Conservation (phyloP, 1,140 invertebrate genomes). For the Penaeus indicus region DNA sequence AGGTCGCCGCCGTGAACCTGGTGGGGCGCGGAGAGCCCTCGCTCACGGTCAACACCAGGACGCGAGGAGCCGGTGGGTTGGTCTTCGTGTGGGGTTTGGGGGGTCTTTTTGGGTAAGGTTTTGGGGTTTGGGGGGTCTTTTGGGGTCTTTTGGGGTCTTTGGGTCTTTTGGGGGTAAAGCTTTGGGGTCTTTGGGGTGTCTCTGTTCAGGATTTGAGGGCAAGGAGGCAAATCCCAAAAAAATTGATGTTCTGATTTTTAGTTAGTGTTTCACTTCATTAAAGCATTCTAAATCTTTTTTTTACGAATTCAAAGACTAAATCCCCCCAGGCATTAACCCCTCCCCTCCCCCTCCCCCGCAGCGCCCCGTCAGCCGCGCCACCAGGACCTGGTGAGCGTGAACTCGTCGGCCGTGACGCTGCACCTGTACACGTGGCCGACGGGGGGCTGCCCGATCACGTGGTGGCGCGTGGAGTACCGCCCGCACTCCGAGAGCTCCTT, state of each 20-base stretch:
- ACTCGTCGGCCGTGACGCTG: constrained; percentile 77
- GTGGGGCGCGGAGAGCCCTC: constrained; percentile 72
- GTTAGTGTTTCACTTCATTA: too few relatives aligned
- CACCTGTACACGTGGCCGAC: constrained; percentile 86
- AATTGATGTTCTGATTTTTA: too few relatives aligned
- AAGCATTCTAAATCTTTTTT: too few relatives aligned
- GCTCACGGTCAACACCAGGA: constrained; percentile 72
- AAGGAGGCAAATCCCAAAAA: too few relatives aligned
- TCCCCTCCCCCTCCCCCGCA: background rate
- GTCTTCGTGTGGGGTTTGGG: too few relatives aligned
- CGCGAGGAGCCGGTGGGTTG: constrained; percentile 82
- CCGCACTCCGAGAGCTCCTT: constrained; percentile 64
- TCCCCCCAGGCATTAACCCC: background rate
- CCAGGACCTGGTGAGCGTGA: constrained; percentile 68
- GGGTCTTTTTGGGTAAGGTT: too few relatives aligned
- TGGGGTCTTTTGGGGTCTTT: too few relatives aligned
- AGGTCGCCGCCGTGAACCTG: constrained; percentile 71
- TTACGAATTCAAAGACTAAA: too few relatives aligned
- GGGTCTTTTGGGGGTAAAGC: too few relatives aligned
- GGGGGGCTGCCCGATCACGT: constrained; percentile 79
- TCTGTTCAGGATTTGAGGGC: too few relatives aligned
- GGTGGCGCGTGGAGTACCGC: constrained; percentile 77
- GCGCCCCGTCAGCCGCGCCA: constrained; percentile 60
- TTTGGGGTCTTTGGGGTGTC: too few relatives aligned
- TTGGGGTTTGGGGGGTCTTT: too few relatives aligned